Evolutionary conservation across 2,888 invertebrate genomes (phyloP).

Genomic region (Athetis lepigone): DNA sequence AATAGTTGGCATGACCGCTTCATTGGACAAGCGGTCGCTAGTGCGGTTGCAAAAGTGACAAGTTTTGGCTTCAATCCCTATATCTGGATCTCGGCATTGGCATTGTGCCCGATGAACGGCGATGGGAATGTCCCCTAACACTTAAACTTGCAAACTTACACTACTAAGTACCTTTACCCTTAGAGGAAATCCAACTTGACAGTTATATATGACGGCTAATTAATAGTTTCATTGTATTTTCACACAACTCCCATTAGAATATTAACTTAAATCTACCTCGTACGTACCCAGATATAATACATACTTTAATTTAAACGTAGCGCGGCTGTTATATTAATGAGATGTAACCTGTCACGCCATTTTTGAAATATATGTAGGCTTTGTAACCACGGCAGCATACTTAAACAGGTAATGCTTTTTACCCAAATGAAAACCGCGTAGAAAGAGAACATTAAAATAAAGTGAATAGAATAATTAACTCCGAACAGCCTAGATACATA

Average conservation of each 20-base stretch:
- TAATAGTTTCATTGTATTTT: conserved; percentile 32
- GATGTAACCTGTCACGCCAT: conserved; percentile 57
- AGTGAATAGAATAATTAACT: conserved; percentile 64
- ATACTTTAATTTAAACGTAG: conserved; percentile 53
- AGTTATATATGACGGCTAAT: conserved; percentile 21
- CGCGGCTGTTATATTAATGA: conserved; percentile 56
- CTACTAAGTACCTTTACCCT: not conserved
- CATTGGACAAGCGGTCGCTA: conserved; percentile 17
- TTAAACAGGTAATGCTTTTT: conserved; percentile 60
- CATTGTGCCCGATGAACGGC: conserved; percentile 19
- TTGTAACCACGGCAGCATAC: conserved; percentile 57
- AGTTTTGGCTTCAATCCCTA: conserved; percentile 36
- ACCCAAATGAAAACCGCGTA: conserved; percentile 57
- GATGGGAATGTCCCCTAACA: not conserved
- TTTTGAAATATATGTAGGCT: conserved; percentile 58
- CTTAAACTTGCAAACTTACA: conserved; percentile 24
- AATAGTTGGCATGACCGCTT: conserved; percentile 30
- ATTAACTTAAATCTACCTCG: conserved; percentile 39
- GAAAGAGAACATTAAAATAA: conserved; percentile 57
- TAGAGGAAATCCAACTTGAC: not conserved
- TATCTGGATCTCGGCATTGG: conserved; percentile 14
- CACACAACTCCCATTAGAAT: conserved; percentile 34
- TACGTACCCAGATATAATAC: conserved; percentile 14
- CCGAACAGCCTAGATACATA: conserved; percentile 53
- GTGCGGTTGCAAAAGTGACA: conserved; percentile 8